Base-by-base conservation (phyloP, 2,797 vertebrate genomes). In the Galaxias olidus region DNA sequence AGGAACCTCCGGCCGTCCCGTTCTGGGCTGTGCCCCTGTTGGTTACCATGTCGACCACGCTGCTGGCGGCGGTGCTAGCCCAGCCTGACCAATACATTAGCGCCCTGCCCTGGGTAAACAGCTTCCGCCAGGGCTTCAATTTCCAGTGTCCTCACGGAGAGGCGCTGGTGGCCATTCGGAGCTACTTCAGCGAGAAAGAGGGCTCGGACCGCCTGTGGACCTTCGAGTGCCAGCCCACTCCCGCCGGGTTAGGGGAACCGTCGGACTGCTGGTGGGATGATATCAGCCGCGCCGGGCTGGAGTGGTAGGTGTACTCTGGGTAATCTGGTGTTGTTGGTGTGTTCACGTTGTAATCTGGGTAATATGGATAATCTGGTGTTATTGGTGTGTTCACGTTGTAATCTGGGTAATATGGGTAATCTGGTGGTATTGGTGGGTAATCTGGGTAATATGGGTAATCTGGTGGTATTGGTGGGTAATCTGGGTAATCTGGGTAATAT, bases 221-320 rank as follows among this genome's bases (percentile, higher is more conserved):
- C 58, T 99, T 96, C 0, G 97, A 94, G 69, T 99, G 97, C 81
- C 94, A 96, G 92, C 91, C 91, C 0, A 95, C 95, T 0, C 90
- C 95, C 1, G 88, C 92, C 63, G 90, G 75, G 64, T 88, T 98
- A 3, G 97, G 96, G 51, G 90, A 95, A 79, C 94, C 94, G 69
- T 94, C 91, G 1, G 97, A 98, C 84, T 99, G 98, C 92, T 99
- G 97, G 97, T 99, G 98, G 98, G 98, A 99, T 65, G 98, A 99
- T 81, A 94, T 97, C 90, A 96, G 90, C 89, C 93, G 93, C 55
- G 95, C 94, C 0, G 98, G 98, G 69, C 78, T 94, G 11, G 93
- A 98, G 92, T 99, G 97, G 97, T 99, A 94, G 87, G 96, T 92
- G 47, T n/a, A 41, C 11, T 46, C 11, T 61, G 46, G 43, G 10